Evolutionary conservation across 2,888 invertebrate species (phyloP).

Genomic region (Trypoxylon attenuatum): DNA sequence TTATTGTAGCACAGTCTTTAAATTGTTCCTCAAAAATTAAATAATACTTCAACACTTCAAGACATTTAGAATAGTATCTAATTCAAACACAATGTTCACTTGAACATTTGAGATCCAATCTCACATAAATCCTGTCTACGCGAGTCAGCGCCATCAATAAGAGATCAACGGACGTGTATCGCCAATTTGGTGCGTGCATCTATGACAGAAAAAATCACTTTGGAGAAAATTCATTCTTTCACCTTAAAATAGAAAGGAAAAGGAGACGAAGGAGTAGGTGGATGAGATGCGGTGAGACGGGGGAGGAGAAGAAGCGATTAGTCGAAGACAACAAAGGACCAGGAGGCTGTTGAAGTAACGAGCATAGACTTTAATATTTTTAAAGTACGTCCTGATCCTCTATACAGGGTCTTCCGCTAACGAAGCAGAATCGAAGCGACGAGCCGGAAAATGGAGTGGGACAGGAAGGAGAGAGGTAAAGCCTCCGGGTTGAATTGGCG

Average conservation of each 20-base stretch:
- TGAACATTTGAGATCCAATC: too few species aligned
- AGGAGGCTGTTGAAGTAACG: constrained; percentile 30
- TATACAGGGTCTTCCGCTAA: constrained; percentile 49
- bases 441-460: constrained; percentile 45
- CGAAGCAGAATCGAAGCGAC: constrained; percentile 51
- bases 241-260: background rate
- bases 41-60: too few species aligned
- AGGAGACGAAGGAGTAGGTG: too few species aligned
- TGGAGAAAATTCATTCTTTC: constrained; percentile 3
- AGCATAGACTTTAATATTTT: constrained; percentile 50
- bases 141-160: too few species aligned
- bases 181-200: too few species aligned
- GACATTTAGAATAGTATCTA: too few species aligned
- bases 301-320: constrained; percentile 41
- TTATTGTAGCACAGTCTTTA: too few species aligned
- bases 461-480: constrained; percentile 14
- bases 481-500: background rate
- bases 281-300: background rate
- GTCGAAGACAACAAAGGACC: constrained; percentile 43
- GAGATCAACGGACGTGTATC: too few species aligned
- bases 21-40: too few species aligned
- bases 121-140: too few species aligned
- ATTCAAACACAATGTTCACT: too few species aligned
- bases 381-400: constrained; percentile 51
- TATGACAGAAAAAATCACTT: constrained; percentile 8